Percentiles rank a stretch among this genome's conserved stretches.
Conservation (phyloP, 2,888 invertebrate genomes). For the Ophion obscuratus region DNA sequence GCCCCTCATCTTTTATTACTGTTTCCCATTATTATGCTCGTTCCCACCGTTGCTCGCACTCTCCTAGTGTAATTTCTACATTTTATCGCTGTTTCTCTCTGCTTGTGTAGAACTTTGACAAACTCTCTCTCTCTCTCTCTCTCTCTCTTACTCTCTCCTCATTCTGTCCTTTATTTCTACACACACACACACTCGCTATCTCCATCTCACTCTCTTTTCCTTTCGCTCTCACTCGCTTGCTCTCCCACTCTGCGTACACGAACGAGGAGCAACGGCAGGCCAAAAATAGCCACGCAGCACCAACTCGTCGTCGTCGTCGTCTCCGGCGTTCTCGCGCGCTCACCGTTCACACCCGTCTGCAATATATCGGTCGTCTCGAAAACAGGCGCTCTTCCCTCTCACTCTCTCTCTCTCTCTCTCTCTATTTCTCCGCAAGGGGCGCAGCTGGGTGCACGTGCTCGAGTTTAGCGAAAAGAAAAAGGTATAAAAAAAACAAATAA, state of each 20-base stretch:
- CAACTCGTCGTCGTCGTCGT: constrained; percentile 44
- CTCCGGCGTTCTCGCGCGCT: constrained; percentile 11
- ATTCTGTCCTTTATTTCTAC: background rate
- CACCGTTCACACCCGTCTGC: constrained; percentile 42
- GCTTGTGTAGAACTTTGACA: no score
- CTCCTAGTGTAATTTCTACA: no score
- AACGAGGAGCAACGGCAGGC: constrained; percentile 40
- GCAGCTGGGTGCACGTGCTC: constrained; percentile 59
- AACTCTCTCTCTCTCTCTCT: background rate
- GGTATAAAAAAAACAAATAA: background rate
- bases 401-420: no score
- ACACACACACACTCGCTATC: no score
- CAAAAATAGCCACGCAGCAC: constrained; percentile 64
- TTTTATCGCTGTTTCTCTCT: constrained; percentile 4
- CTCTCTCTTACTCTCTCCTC: background rate
- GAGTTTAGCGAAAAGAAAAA: constrained; percentile 40
- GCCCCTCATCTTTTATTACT: background rate
- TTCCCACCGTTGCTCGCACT: background rate
- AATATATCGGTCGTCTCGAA: constrained; percentile 64
- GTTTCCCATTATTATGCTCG: background rate
- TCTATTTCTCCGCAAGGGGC: background rate
- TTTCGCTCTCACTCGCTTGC: constrained; percentile 28
- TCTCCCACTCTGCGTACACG: constrained; percentile 26
- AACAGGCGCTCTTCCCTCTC: constrained; percentile 17
- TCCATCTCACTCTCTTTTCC: background rate